phyloP scores from a whole-genome alignment of 2,888 invertebrate genomes.

The Calliphora vomitoria region DNA sequence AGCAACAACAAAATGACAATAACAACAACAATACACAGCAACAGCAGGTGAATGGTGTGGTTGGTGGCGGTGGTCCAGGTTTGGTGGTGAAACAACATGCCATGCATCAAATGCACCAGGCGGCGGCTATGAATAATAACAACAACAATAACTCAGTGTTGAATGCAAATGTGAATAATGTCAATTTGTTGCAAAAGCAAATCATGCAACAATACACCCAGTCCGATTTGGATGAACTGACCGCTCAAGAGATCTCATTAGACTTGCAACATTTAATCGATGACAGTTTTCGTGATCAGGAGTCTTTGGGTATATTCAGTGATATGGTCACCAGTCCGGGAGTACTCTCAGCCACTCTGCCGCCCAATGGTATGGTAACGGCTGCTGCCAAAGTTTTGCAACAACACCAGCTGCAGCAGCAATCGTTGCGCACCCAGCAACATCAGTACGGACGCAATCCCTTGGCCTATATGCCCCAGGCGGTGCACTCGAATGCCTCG shows the following conservation, averaged over 20 bases:
- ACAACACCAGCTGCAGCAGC: conserved; percentile 83
- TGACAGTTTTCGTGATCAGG: conserved; percentile 94
- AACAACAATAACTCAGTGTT: conserved; percentile 75
- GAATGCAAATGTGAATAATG: conserved; percentile 78
- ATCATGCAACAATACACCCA: conserved; percentile 91
- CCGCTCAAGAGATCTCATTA: conserved; percentile 95
- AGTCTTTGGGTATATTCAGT: conserved; percentile 90
- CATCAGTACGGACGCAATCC: conserved; percentile 88
- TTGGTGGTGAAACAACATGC: conserved; percentile 84
- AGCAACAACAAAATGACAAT: conserved; percentile 71
- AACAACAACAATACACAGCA: conserved; percentile 76
- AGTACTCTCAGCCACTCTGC: conserved; percentile 82
- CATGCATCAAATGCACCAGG: conserved; percentile 84
- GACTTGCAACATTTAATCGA: conserved; percentile 96
- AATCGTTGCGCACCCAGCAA: conserved; percentile 83
- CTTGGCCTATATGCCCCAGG: conserved; percentile 96
- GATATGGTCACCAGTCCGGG: conserved; percentile 89
- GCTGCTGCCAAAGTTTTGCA: conserved; percentile 84
- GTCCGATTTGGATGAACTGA: conserved; percentile 94
- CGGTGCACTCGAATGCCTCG: conserved; percentile 89
- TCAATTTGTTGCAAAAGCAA: conserved; percentile 86
- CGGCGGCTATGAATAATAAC: conserved; percentile 79
- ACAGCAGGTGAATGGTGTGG: conserved; percentile 74
- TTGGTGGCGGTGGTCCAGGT: conserved; percentile 74
- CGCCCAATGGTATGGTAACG: conserved; percentile 83